Evolutionary conservation across 1,140 invertebrate genomes (phyloP), one percentile per base, ranked within the genome.

Genomic region (Epicauta chinensis): DNA sequence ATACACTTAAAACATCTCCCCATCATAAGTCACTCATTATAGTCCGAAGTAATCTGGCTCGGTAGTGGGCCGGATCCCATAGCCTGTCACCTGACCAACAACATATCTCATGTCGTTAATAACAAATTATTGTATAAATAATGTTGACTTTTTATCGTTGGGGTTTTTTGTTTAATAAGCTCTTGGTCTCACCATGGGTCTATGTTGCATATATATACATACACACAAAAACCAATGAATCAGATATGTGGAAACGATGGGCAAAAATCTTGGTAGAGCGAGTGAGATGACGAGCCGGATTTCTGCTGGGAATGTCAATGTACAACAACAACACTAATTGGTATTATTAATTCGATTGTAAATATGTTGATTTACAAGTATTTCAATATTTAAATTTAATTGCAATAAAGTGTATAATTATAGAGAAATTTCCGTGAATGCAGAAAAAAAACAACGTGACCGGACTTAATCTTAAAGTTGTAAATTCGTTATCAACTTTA

Each of bases 21-120:
- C 54, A 52, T 61, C 59, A 61, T 61, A 61, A 61, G 59, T 61
- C 59, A 61, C 60, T 62, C 60, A 62, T 55, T 55, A 56, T 52
- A 43, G 46, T 49, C n/a, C 46, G 13, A 36, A 12, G 36, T 49
- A 49, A 49, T 48, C 42, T 53, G 47, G 37, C 32, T 41, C 43
- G 34, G 36, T 48, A 42, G 43, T 48, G 44, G 39, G 42, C 44
- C 38, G 31, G 30, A 42, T 50, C 32, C 31, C 38, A 37, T 43
- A 38, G 30, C 50, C 43, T 55, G 46, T 50, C 53, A 55, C 53
- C 46, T 37, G 47, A 44, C 53, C 46, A 43, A 32, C 35, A 2
- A 36, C 47, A 55, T 55, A 55, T 50, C 53, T 55, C 47, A 55
- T 50, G 53, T 55, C 53, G 32, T 55, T 48, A 55, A 50, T 55